A percentile compares a stretch with the other conserved stretches of the same genome.
These are phyloP conservation scores for Petromus typicus DNA, from an alignment of 2,113 vertebrate genomes.

Conservation along the genomic window DNA sequence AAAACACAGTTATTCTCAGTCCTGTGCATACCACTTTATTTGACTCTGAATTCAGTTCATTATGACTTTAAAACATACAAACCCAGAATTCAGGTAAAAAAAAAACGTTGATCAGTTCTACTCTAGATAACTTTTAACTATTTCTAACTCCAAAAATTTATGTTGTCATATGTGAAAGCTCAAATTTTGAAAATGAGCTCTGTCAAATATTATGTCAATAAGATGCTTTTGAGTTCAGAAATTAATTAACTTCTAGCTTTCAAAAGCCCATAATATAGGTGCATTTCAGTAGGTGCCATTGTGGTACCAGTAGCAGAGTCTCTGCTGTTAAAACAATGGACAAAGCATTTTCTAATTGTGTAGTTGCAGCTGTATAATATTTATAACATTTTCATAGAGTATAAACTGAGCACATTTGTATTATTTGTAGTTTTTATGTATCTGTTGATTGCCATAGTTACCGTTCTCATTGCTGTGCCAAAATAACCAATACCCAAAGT, in stretches of 20 bases:
- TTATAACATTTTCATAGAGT: neutral
- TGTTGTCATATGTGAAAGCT: slow-evolving; percentile 20
- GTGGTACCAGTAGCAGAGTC: neutral
- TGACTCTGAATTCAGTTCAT: slow-evolving; percentile 49
- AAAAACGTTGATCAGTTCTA: slow-evolving; percentile 48
- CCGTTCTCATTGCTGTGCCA: neutral
- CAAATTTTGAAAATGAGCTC: slow-evolving; percentile 32
- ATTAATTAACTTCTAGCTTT: slow-evolving; percentile 11
- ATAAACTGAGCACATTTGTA: neutral
- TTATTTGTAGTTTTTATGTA: neutral
- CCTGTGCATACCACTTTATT: neutral
- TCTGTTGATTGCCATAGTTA: neutral
- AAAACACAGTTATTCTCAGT: neutral
- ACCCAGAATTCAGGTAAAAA: slow-evolving; percentile 45
- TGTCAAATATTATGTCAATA: neutral
- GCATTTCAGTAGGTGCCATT: neutral
- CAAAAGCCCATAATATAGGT: neutral
- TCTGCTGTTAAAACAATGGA: neutral
- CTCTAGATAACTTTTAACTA: slow-evolving; percentile 44
- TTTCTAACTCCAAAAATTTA: slow-evolving; percentile 28
- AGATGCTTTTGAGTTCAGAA: slow-evolving; percentile 1
- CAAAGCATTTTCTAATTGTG: neutral
- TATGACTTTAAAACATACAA: neutral
- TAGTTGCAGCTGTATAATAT: neutral
- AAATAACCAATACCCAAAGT: neutral